phyloP scores from a whole-genome alignment of 1,140 invertebrate genomes.

The Geopemphigus sp. region DNA sequence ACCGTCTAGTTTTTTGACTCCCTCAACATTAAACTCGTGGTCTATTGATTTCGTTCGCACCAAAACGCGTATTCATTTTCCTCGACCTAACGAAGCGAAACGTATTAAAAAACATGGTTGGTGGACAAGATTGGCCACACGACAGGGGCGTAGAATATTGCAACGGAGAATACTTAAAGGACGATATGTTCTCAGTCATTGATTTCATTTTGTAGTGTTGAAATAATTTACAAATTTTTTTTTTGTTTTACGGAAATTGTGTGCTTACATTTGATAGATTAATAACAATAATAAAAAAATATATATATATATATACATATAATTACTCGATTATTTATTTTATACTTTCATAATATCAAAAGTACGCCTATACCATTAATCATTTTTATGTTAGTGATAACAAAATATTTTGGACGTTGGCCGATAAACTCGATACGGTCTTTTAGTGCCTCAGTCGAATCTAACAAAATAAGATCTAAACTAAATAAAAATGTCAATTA shows the following conservation, averaged over 20 bases:
- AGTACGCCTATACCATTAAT: background rate
- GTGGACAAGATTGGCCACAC: slow-evolving; percentile 66
- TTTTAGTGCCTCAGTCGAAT: slow-evolving; percentile 26
- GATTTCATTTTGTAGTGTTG: slow-evolving; percentile 51
- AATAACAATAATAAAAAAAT: background rate
- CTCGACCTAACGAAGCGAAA: slow-evolving; percentile 68
- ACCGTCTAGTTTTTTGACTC: slow-evolving; percentile 6
- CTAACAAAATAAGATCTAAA: slow-evolving; percentile 6
- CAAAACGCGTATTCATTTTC: slow-evolving; percentile 67
- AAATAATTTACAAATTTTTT: slow-evolving; percentile 18
- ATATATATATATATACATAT: background rate
- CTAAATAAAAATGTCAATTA: slow-evolving; percentile 5
- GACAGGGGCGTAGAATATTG: slow-evolving; percentile 64
- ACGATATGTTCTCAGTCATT: slow-evolving; percentile 68
- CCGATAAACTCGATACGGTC: background rate
- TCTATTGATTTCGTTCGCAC: slow-evolving; percentile 55
- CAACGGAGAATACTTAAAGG: slow-evolving; percentile 76
- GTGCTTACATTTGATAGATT: background rate
- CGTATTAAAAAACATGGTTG: slow-evolving; percentile 70
- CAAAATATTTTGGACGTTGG: slow-evolving; percentile 17
- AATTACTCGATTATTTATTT: background rate
- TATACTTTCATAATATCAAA: background rate
- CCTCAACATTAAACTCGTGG: slow-evolving; percentile 2
- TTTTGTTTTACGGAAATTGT: background rate
- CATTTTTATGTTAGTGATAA: slow-evolving; percentile 41